These are phyloP conservation scores for Corythaixoides concolor DNA, from an alignment of 2,113 vertebrate genomes.

Conservation along the genomic window DNA sequence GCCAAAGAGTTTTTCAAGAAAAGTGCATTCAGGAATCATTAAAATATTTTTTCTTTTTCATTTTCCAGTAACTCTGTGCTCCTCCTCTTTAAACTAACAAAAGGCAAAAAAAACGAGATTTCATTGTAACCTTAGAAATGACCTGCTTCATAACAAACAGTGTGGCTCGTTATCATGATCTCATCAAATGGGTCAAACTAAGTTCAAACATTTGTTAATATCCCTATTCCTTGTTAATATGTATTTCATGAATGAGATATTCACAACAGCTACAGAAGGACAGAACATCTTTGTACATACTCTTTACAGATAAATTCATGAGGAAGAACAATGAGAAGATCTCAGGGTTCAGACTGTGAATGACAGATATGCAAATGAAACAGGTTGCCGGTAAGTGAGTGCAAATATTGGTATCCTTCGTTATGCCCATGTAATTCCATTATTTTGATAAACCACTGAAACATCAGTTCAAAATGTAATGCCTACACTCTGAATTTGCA, in stretches of 20 bases:
- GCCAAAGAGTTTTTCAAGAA: not conserved
- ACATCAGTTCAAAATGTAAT: not conserved
- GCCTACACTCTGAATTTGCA: not conserved
- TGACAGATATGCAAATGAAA: conserved; percentile 51
- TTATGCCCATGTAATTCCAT: conserved; percentile 6
- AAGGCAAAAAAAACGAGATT: conserved; percentile 11
- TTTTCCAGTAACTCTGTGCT: not conserved
- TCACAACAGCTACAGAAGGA: conserved; percentile 44
- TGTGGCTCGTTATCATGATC: not conserved
- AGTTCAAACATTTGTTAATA: conserved; percentile 31
- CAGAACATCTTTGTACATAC: conserved; percentile 39
- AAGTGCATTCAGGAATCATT: not conserved
- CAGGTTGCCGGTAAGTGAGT: conserved; percentile 35
- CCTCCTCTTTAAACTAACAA: not conserved
- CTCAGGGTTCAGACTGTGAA: conserved; percentile 56
- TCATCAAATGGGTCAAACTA: conserved; percentile 22
- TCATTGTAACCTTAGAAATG: conserved; percentile 10
- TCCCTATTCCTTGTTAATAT: conserved; percentile 6
- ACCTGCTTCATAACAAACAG: not conserved
- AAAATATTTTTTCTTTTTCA: not conserved
- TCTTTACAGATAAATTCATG: conserved; percentile 42
- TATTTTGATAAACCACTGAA: conserved; percentile 30
- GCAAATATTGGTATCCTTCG: conserved; percentile 12
- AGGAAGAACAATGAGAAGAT: conserved; percentile 51
- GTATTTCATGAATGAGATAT: conserved; percentile 26